Base-by-base conservation (phyloP, 2,888 invertebrate genomes). In the Macaria notata region DNA sequence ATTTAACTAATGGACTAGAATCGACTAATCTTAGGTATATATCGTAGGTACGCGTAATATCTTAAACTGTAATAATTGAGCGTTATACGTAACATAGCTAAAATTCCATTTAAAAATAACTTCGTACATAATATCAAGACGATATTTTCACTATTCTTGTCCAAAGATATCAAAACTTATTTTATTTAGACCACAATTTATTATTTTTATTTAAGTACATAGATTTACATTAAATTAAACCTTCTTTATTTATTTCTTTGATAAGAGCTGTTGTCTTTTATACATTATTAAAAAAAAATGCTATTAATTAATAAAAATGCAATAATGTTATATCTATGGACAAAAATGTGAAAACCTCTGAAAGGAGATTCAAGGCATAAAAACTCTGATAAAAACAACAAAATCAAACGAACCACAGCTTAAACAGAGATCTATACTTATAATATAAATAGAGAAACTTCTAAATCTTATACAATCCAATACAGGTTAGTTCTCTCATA, bases 41-140 rank as follows among this genome's bases (percentile, higher is more conserved):
- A 7, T 7, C 33, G 33, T 36, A 7, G 4, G 9, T 56, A 52
- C 43, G 56, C 57, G 8, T 46, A 41, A 19, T 42, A 63, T 61
- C 65, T 66, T 74, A 71, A 66, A 48, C 46, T 55, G 76, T 84
- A 86, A 76, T 86, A 87, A 86, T 87, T 87, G 88, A 87, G 88
- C 87, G 73, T 79, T 74, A 81, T 74, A 71, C 63, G 65, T 71
- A 82, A 80, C 77, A 62, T 69, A 75, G 72, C 72, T 79, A 77
- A 70, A 75, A 71, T 70, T 66, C 72, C 54, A 68, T 49, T 59
- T 54, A 60, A 68, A 59, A 66, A 55, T 48, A 66, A 63, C 56
- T 30, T 49, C 41, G 47, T 54, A 54, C 2, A 58, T 29, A 39
- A 52, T 46, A 42, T 9, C 33, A 36, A 36, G 33, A 7, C 4